Conservation (phyloP, 2,888 invertebrate genomes). For the Dendrolimus houi region DNA sequence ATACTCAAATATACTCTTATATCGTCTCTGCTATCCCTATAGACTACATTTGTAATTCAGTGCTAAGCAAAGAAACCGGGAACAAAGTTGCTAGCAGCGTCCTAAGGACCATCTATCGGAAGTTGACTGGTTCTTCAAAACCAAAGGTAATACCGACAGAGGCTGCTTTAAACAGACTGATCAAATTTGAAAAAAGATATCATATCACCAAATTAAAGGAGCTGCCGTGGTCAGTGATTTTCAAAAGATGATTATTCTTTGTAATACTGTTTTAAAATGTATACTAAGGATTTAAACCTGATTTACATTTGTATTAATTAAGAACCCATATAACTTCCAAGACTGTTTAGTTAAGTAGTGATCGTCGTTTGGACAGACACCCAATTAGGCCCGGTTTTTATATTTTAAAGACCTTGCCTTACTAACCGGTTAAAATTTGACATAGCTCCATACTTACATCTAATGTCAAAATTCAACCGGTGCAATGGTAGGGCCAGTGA, state of each 20-base stretch:
- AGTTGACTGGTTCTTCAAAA: slow-evolving; percentile 17
- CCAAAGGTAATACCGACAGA: slow-evolving; percentile 22
- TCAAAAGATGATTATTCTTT: slow-evolving; percentile 31
- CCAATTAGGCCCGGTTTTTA: too few species aligned
- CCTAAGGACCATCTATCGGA: slow-evolving; percentile 19
- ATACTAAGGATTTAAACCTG: too few species aligned
- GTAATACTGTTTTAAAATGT: not conserved
- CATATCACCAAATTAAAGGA: slow-evolving; percentile 41
- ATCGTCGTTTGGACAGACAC: too few species aligned
- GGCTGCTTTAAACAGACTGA: slow-evolving; percentile 19
- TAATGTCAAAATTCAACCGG: too few species aligned
- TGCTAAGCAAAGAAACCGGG: slow-evolving; percentile 30
- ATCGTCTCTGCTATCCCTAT: slow-evolving; percentile 48
- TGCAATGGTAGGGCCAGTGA: too few species aligned
- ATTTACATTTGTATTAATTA: too few species aligned
- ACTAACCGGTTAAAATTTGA: too few species aligned
- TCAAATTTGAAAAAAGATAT: slow-evolving; percentile 37
- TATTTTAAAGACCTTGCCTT: too few species aligned
- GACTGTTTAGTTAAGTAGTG: too few species aligned
- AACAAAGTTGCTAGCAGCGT: slow-evolving; percentile 17
- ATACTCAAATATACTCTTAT: slow-evolving; percentile 48
- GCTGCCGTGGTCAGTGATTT: slow-evolving; percentile 63
- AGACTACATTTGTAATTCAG: slow-evolving; percentile 52
- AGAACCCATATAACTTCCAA: too few species aligned
- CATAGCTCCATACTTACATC: too few species aligned